These are phyloP conservation scores for Ameiurus melas DNA, from an alignment of 2,113 vertebrate species.

Conservation along the genomic window DNA sequence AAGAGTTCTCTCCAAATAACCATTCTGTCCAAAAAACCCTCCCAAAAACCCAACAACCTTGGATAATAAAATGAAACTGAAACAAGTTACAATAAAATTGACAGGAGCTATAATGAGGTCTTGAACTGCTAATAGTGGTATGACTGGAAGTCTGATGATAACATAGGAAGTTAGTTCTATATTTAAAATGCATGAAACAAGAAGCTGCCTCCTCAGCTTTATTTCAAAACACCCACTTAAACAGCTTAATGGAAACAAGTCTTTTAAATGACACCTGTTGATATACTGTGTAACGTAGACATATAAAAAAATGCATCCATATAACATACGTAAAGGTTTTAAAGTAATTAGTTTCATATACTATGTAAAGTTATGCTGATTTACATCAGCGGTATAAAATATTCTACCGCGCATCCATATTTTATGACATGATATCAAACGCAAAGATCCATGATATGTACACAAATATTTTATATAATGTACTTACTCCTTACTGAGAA, in stretches of 20 bases:
- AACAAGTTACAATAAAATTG: not conserved
- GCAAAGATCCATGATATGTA: not conserved
- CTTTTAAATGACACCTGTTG: not conserved
- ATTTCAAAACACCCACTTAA: not conserved
- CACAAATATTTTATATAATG: not conserved
- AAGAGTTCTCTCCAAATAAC: too few relatives aligned
- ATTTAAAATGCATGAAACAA: not conserved
- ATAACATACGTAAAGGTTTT: not conserved
- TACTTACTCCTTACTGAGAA: not conserved
- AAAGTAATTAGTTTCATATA: too few relatives aligned
- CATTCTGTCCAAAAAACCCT: too few relatives aligned
- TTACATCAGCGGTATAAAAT: not conserved
- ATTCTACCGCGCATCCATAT: not conserved
- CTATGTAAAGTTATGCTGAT: not conserved
- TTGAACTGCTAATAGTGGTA: not conserved
- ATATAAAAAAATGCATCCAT: not conserved
- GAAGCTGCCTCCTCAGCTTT: not conserved
- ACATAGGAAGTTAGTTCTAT: conserved; percentile 25
- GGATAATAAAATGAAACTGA: not conserved
- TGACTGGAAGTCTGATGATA: not conserved
- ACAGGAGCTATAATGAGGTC: not conserved
- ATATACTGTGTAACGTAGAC: not conserved
- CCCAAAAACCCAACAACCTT: too few relatives aligned
- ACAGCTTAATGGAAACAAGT: not conserved
- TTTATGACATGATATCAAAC: not conserved